Base-by-base conservation (phyloP, 1,140 invertebrate species). In the Batillaria attramentaria region DNA sequence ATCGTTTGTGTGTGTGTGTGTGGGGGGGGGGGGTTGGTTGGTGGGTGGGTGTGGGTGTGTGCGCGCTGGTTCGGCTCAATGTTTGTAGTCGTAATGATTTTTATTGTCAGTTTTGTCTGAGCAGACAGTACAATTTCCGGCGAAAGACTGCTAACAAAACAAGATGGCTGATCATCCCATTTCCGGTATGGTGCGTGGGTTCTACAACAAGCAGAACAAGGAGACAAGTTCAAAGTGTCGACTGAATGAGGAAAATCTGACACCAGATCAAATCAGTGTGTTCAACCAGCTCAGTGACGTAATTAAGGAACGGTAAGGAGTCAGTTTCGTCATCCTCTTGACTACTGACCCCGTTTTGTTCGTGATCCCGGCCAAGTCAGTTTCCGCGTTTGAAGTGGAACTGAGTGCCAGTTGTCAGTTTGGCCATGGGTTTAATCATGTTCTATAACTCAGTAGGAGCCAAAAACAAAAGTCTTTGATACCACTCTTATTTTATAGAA, bases 201-300 rank as follows among this genome's bases (percentile, higher is more conserved):
- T 69, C 37, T 69, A 69, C 66, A 69, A 41, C 37, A 69, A 69
- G 66, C 66, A 41, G 66, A 69, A 69, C 66, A 37, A 8, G 37
- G 37, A 69, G 37, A 31, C 28, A 35, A 69, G 42, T 41, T 69
- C 42, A 20, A 24, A 41, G 37, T 69, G 66, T 8, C 66, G 66
- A 2, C 35, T 35, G 18, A 69, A 69, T 24, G 66, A 69, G 4
- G 37, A 20, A 6, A 20, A 69, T 0, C 66, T 69, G 4, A 41
- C 39, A 3, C 3, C 39, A n/a, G 35, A 69, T 3, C 66, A 69
- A 6, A 39, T 20, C 18, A 24, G 2, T 20, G 28, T 20, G 0
- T 69, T 41, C 37, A 37, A 39, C 6, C 35, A 39, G 13, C 66
- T 69, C 16, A 41, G 37, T 16, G 66, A 69, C 3, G 66, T 41